Percentiles rank a stretch among this genome's conserved stretches.
Evolutionary conservation across 2,113 vertebrate genomes (phyloP).

Genomic region (Microtus ochrogaster): DNA sequence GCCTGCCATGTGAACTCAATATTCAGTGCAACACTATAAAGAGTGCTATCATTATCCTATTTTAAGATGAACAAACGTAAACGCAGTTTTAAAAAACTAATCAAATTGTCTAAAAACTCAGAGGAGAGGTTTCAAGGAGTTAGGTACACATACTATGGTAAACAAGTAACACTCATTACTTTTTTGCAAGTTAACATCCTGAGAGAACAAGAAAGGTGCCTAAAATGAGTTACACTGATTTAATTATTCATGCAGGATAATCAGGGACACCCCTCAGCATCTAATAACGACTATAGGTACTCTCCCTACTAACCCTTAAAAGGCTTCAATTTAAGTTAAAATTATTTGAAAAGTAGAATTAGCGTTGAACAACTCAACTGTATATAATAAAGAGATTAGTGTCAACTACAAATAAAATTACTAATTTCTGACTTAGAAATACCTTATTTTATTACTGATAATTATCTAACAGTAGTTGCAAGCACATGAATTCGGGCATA

Average conservation of each 20-base stretch:
- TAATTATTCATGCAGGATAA: neutral
- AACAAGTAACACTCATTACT: neutral
- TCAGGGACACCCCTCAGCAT: neutral
- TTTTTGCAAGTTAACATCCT: neutral
- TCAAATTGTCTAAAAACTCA: neutral
- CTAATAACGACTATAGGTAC: neutral
- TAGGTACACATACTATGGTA: neutral
- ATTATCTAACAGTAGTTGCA: neutral
- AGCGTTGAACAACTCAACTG: slow-evolving; percentile 12
- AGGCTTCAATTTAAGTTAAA: neutral
- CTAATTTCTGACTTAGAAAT: slow-evolving; percentile 20
- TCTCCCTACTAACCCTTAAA: neutral
- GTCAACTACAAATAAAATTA: neutral
- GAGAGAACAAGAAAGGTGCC: neutral
- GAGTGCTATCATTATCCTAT: neutral
- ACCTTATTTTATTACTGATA: neutral
- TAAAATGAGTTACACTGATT: neutral
- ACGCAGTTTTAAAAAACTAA: neutral
- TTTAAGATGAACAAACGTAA: slow-evolving; percentile 13
- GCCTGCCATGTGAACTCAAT: neutral
- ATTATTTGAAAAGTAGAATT: slow-evolving; percentile 32
- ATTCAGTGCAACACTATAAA: neutral
- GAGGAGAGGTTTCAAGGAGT: neutral
- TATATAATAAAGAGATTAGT: neutral
- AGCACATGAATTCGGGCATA: neutral